These are phyloP conservation scores for Zoanthus sociatus DNA, from an alignment of 92 coral and sea anemone genomes.

Conservation along the genomic window DNA sequence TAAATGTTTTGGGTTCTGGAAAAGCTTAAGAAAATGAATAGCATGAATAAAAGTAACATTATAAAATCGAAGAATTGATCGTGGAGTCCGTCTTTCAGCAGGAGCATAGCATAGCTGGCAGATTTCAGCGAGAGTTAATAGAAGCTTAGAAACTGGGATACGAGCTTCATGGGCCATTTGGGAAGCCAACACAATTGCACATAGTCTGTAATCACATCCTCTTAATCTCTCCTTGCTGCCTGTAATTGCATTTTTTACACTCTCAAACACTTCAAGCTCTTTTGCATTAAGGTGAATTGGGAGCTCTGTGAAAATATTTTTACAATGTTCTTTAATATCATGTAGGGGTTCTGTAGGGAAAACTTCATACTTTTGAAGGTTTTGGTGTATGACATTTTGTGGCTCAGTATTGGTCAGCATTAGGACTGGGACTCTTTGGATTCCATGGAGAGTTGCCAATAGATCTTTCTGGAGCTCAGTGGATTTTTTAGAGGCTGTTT, in stretches of 20 bases:
- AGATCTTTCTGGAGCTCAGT: background rate
- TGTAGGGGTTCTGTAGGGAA: slow-evolving; percentile 15
- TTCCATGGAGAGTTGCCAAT: slow-evolving; percentile 9
- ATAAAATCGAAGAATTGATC: slow-evolving; percentile 56
- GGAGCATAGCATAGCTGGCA: slow-evolving; percentile 50
- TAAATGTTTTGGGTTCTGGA: slow-evolving; percentile 41
- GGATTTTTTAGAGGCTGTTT: background rate
- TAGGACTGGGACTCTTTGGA: slow-evolving; percentile 1
- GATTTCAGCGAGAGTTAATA: slow-evolving; percentile 15
- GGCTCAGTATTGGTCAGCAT: background rate
- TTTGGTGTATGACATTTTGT: slow-evolving; percentile 3
- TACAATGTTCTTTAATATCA: slow-evolving; percentile 10
- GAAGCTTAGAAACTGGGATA: background rate
- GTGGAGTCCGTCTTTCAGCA: slow-evolving; percentile 59
- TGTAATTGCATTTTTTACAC: slow-evolving; percentile 16
- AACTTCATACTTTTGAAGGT: slow-evolving; percentile 1
- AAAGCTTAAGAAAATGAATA: slow-evolving; percentile 19
- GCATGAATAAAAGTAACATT: slow-evolving; percentile 54
- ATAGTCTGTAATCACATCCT: slow-evolving; percentile 1
- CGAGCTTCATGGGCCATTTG: slow-evolving; percentile 19
- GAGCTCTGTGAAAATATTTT: slow-evolving; percentile 10
- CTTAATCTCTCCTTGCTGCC: slow-evolving; percentile 24
- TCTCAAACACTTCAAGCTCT: slow-evolving; percentile 4
- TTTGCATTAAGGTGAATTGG: slow-evolving; percentile 5
- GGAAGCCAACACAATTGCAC: slow-evolving; percentile 14